A percentile compares a stretch with the other conserved stretches of the same genome.
These are phyloP conservation scores for Pomatorhinus ruficollis DNA, from an alignment of 2,113 vertebrate species.

Conservation along the genomic window DNA sequence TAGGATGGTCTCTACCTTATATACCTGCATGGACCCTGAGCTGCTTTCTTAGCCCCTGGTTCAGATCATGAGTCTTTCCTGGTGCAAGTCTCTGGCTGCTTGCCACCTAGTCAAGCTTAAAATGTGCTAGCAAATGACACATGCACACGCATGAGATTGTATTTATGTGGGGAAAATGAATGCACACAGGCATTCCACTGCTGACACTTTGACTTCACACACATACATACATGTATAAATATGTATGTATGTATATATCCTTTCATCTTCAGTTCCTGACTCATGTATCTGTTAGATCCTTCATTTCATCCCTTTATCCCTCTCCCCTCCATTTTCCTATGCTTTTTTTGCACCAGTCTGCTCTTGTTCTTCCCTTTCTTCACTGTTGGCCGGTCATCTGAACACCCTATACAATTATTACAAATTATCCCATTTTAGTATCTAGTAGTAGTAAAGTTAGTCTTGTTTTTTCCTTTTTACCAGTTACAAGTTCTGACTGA, in stretches of 20 bases:
- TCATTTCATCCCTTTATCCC: background rate
- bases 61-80: background rate
- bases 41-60: background rate
- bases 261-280: background rate
- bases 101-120: background rate
- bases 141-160: background rate
- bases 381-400: background rate
- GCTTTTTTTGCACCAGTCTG: background rate
- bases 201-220: background rate
- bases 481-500: background rate
- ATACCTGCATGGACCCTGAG: background rate
- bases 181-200: background rate
- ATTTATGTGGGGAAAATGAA: background rate
- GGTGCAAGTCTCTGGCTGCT: background rate
- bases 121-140: background rate
- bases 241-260: no score
- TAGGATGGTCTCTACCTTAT: background rate
- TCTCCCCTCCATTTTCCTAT: background rate
- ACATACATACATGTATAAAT: fast-evolving
- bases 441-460: background rate
- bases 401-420: background rate
- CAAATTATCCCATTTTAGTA: background rate
- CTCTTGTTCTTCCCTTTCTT: background rate
- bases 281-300: background rate
- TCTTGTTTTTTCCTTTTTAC: background rate